Evolutionary conservation across 2,888 invertebrate genomes (phyloP).

Genomic region (Drosophila stalkeri): DNA sequence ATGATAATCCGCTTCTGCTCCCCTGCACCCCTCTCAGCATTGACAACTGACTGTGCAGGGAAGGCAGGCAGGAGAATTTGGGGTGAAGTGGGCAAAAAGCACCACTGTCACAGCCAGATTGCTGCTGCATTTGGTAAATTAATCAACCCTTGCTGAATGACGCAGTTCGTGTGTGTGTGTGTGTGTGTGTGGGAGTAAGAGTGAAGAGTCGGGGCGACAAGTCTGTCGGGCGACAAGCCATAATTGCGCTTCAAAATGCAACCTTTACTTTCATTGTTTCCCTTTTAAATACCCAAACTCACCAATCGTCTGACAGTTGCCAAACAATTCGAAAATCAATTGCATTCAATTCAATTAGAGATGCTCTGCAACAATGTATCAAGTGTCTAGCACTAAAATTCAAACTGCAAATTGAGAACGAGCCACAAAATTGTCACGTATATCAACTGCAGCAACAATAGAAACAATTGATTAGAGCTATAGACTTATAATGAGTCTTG

Average conservation of each 20-base stretch:
- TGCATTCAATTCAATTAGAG: conserved; percentile 69
- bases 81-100: conserved; percentile 12
- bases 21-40: conserved; percentile 1
- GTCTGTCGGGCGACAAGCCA: conserved; percentile 54
- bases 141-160: conserved; percentile 69
- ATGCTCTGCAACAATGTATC: conserved; percentile 54
- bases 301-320: not conserved
- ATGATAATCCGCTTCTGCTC: conserved; percentile 1
- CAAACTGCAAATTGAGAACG: conserved; percentile 18
- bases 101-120: conserved; percentile 53
- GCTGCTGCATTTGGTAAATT: conserved; percentile 65
- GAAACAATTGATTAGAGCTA: not conserved
- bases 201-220: not conserved
- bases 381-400: conserved; percentile 36
- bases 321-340: conserved; percentile 66
- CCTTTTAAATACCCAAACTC: conserved; percentile 16
- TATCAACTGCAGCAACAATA: not conserved
- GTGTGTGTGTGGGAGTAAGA: not conserved
- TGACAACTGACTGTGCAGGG: conserved; percentile 38
- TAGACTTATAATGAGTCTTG: not conserved
- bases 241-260: conserved; percentile 71
- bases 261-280: conserved; percentile 28
- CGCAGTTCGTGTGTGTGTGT: not conserved
- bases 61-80: not conserved
- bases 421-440: no score